Base-by-base conservation (phyloP, 2,113 vertebrate genomes). In the Lepus europaeus region DNA sequence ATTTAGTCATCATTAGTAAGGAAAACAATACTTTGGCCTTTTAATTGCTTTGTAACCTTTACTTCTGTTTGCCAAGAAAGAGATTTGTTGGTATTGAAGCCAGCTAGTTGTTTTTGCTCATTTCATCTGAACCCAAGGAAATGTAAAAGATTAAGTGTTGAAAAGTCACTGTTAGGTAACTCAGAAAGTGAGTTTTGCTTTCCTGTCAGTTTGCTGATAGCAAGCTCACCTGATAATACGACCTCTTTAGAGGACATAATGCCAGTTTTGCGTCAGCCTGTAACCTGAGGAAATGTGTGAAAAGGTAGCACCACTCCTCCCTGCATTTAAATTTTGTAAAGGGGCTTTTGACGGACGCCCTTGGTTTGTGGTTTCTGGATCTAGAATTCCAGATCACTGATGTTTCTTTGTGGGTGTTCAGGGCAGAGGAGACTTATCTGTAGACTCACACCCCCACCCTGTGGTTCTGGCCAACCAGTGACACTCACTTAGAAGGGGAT, bases 371-470 rank as follows among this genome's bases (percentile, higher is more conserved):
- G 97, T 97, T 98, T 98, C 66, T 0, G 39, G 80, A 96, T 80
- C 72, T 81, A 66, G 85, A 12, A 70, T 82, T 70, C 63, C 92
- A 95, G 96, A 92, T 82, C 77, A 1, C 2, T 90, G 39, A 79
- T 93, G 90, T 77, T 70, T 95, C 96, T 96, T 93, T 95, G 68
- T 23, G 95, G 97, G 94, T 93, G 96, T 87, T 5, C n/a, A 59
- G 68, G 85, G 45, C 45, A 23, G 63, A 68, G 45, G 95, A 77
- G 85, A 90, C 4, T 96, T 94, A 95, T 98, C 98, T 98, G 87
- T 97, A 98, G 98, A 96, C 90, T 98, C 97, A 98, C 96, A 98
- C 86, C 98, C 98, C 98, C 98, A 98, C 98, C 99, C 98, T 98
- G 99, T 99, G 99, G 99, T 98, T 97, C 83, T 68, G 78, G 83